Evolutionary conservation across 2,113 vertebrate genomes (phyloP).

Genomic region (Phalacrocorax brasilianus): DNA sequence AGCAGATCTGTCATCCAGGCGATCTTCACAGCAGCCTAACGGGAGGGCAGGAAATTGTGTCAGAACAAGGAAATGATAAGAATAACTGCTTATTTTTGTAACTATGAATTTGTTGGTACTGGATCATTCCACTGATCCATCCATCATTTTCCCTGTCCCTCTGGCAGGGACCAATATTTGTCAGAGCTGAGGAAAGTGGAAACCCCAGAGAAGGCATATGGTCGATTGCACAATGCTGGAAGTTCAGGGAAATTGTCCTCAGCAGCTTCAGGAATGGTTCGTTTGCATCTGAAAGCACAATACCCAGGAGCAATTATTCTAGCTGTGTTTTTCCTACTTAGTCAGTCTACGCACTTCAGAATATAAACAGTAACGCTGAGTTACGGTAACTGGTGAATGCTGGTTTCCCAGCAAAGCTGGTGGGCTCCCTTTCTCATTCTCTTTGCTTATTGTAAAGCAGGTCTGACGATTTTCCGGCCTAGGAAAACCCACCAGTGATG

Average conservation of each 20-base stretch:
- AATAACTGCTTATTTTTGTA: constrained; percentile 55
- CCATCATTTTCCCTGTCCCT: neutral
- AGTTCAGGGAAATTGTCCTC: constrained; percentile 1
- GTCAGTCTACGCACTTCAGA: neutral
- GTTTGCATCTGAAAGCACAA: neutral
- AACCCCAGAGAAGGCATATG: neutral
- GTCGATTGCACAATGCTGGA: neutral
- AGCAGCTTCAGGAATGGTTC: neutral
- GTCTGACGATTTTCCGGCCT: neutral
- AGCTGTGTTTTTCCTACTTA: neutral
- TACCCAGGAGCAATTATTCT: constrained; percentile 34
- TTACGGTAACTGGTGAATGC: constrained; percentile 1
- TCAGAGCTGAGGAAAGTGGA: neutral
- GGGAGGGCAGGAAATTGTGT: constrained; percentile 46
- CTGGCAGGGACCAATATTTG: neutral
- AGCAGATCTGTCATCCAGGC: constrained; percentile 34
- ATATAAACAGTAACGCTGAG: neutral
- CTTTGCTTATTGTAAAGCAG: neutral
- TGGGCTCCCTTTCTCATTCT: neutral
- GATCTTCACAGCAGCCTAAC: neutral
- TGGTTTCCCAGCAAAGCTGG: neutral
- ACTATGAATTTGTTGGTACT: neutral
- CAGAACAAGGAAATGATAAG: constrained; percentile 35
- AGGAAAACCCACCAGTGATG: neutral
- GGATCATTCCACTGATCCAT: constrained; percentile 32